Percentiles rank a stretch among this genome's conserved stretches.
phyloP scores from a whole-genome alignment of 2,888 invertebrate species.

The Thymelicus lineola region DNA sequence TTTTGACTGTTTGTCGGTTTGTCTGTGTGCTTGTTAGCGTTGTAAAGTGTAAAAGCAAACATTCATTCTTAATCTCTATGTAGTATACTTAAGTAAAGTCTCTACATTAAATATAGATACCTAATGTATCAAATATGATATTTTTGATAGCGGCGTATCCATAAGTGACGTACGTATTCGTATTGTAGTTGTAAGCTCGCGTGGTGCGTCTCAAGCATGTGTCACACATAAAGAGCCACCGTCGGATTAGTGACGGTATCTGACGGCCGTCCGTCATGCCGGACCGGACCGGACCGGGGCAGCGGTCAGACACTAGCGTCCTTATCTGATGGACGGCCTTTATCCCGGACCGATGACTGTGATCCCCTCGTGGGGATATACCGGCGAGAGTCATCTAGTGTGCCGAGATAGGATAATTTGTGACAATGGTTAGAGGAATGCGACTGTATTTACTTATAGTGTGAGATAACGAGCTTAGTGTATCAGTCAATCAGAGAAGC shows the following conservation, averaged over 20 bases:
- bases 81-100: no score
- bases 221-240: slow-evolving; percentile 5
- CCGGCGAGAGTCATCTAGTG: neutral
- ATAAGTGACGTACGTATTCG: no score
- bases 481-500: no score
- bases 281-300: neutral
- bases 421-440: neutral
- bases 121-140: no score
- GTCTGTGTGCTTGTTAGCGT: no score
- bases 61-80: no score
- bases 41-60: no score
- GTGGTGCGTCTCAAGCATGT: neutral
- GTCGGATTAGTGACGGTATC: slow-evolving; percentile 18
- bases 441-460: neutral
- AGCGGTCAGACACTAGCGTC: slow-evolving; percentile 9
- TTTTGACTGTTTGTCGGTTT: no score
- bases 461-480: neutral
- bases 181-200: neutral
- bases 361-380: slow-evolving; percentile 8
- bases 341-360: slow-evolving; percentile 16
- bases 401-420: neutral
- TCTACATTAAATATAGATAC: no score
- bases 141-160: neutral
- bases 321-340: slow-evolving; percentile 13
- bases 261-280: neutral